Conservation (phyloP, 2,113 vertebrate genomes). For the Paracanthobrama guichenoti region DNA sequence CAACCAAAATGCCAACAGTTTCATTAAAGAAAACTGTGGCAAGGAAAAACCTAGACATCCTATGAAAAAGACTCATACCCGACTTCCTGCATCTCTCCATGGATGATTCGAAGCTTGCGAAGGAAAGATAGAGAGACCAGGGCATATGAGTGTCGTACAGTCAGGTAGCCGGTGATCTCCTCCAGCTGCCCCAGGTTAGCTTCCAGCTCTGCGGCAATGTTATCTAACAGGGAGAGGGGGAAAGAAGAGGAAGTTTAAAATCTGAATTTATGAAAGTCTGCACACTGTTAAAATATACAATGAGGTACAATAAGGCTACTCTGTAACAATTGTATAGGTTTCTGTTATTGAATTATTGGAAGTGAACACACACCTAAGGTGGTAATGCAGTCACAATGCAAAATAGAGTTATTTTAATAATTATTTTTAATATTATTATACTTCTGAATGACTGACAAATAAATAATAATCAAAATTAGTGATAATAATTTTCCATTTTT, state of each 20-base stretch:
- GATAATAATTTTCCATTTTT: not conserved
- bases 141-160: conserved; percentile 91
- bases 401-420: not conserved
- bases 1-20: no score
- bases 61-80: conserved; percentile 76
- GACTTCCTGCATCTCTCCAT: conserved; percentile 83
- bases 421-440: not conserved
- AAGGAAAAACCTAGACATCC: not conserved
- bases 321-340: no score
- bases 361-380: not conserved
- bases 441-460: not conserved
- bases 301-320: not conserved
- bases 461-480: not conserved
- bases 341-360: not conserved
- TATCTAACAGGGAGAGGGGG: conserved; percentile 74
- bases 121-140: conserved; percentile 95
- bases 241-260: not conserved
- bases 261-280: not conserved
- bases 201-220: conserved; percentile 94
- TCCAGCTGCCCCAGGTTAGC: conserved; percentile 94
- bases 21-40: not conserved
- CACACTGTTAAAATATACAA: not conserved
- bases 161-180: conserved; percentile 91
- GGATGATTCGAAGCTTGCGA: conserved; percentile 86
- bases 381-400: not conserved